Evolutionary conservation across 2,797 vertebrate genomes (phyloP).

Genomic region (Pseudochirops corinnae): DNA sequence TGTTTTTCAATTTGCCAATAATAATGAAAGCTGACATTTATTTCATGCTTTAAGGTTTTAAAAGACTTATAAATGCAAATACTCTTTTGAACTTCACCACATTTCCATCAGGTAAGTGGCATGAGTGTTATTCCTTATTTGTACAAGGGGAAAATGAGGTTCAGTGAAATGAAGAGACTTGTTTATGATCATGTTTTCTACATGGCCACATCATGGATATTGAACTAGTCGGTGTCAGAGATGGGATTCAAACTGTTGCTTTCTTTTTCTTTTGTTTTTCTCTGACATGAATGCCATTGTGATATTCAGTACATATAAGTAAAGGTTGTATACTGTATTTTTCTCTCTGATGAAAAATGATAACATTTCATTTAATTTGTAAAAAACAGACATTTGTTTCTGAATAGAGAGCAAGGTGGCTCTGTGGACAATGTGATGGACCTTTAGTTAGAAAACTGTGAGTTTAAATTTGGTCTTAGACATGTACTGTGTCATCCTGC

Average conservation of each 20-base stretch:
- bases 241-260: neutral
- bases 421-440: neutral
- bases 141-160: neutral
- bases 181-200: neutral
- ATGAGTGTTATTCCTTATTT: neutral
- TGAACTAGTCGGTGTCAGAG: neutral
- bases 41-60: no score
- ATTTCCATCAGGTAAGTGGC: neutral
- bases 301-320: neutral
- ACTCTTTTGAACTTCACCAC: neutral
- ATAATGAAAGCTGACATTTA: no score
- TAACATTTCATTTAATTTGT: neutral
- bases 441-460: neutral
- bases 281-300: neutral
- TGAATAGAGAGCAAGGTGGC: neutral
- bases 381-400: neutral
- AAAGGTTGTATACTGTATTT: neutral
- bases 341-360: neutral
- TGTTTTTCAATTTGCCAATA: no score
- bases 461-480: neutral
- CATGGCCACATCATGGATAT: neutral
- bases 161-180: neutral
- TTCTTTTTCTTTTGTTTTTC: neutral
- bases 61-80: neutral
- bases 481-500: no score